These are phyloP conservation scores for Quadroppia sp. DNA, from an alignment of 2,888 invertebrate species.

Conservation along the genomic window DNA sequence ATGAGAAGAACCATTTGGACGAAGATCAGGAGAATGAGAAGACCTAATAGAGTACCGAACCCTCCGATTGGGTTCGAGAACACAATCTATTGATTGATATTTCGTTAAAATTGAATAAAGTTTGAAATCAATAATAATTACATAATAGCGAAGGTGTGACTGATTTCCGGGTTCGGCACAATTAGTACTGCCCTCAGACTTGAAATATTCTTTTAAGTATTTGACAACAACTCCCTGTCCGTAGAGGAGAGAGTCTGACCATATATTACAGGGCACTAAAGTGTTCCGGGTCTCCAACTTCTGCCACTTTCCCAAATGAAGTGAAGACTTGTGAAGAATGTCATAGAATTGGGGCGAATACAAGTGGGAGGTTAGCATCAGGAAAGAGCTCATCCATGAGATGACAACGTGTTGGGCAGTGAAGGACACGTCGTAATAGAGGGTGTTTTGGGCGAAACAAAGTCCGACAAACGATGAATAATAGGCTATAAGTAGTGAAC, in stretches of 20 bases:
- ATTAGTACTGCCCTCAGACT: slow-evolving; percentile 71
- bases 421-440: slow-evolving; percentile 76
- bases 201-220: slow-evolving; percentile 67
- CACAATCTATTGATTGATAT: slow-evolving; percentile 63
- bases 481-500: slow-evolving; percentile 77
- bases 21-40: slow-evolving; percentile 61
- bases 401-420: slow-evolving; percentile 77
- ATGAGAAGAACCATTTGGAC: slow-evolving; percentile 74
- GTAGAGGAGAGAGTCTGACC: slow-evolving; percentile 41
- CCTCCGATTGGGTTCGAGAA: slow-evolving; percentile 79
- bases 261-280: slow-evolving; percentile 56
- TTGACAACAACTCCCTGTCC: slow-evolving; percentile 63
- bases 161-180: slow-evolving; percentile 81
- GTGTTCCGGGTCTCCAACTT: slow-evolving; percentile 60
- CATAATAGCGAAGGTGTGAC: slow-evolving; percentile 78
- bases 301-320: slow-evolving; percentile 80
- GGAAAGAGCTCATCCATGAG: slow-evolving; percentile 74
- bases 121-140: slow-evolving; percentile 54
- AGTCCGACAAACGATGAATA: slow-evolving; percentile 84
- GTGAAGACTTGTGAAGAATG: slow-evolving; percentile 78
- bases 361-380: slow-evolving; percentile 68
- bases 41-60: slow-evolving; percentile 66
- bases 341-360: slow-evolving; percentile 73
- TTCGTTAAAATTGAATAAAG: slow-evolving; percentile 15
- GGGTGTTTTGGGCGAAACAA: slow-evolving; percentile 68